Conservation (phyloP, 2,888 invertebrate genomes). For the Archips crataeganus region DNA sequence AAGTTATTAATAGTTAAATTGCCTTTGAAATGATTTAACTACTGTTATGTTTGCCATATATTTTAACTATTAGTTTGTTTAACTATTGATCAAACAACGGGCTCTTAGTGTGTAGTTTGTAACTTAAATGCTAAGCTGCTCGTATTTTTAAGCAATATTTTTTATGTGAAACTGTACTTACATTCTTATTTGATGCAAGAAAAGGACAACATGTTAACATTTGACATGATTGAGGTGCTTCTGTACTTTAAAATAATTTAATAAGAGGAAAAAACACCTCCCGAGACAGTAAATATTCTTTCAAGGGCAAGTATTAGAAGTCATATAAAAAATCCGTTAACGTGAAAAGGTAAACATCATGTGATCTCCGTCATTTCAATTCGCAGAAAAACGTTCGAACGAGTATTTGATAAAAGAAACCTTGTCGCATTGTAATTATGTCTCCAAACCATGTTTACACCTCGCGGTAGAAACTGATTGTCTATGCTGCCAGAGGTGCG, state of each 20-base stretch:
- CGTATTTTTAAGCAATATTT: no score
- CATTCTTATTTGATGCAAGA: background rate
- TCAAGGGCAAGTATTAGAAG: background rate
- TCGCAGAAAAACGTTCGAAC: background rate
- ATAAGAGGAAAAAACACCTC: background rate
- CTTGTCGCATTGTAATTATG: slow-evolving; percentile 53
- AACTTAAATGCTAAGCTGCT: no score
- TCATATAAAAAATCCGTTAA: background rate
- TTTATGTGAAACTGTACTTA: no score
- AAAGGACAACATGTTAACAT: background rate
- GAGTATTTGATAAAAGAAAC: background rate
- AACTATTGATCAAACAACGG: no score
- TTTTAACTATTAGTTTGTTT: no score
- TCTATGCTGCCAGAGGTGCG: slow-evolving; percentile 49
- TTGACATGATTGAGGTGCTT: background rate
- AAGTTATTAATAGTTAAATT: no score
- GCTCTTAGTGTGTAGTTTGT: no score
- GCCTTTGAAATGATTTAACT: no score
- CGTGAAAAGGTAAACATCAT: background rate
- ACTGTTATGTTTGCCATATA: no score
- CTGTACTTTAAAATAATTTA: background rate
- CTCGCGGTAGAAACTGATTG: slow-evolving; percentile 47
- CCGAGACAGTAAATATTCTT: background rate
- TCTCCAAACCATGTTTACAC: slow-evolving; percentile 62
- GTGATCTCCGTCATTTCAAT: background rate